phyloP scores from a whole-genome alignment of 1,140 invertebrate genomes.

The Cecropterus lyciades region DNA sequence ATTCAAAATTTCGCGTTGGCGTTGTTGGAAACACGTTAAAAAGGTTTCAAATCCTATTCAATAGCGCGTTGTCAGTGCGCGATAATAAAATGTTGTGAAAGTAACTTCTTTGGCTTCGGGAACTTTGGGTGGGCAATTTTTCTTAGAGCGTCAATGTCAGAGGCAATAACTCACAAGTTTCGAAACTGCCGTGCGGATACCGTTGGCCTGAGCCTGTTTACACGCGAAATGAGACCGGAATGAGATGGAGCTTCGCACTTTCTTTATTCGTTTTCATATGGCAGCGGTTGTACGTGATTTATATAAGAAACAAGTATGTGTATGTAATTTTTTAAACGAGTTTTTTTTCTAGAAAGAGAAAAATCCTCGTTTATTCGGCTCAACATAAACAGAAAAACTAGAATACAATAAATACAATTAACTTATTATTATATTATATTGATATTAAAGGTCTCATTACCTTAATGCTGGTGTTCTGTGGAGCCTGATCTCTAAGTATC shows the following conservation, averaged over 20 bases:
- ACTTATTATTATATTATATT: too few species aligned
- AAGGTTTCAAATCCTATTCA: constrained; percentile 40
- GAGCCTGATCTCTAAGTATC: too few species aligned
- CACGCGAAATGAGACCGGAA: constrained; percentile 1
- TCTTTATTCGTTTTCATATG: not conserved
- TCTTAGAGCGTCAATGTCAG: constrained; percentile 64
- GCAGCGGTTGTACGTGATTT: too few species aligned
- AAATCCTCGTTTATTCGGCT: too few species aligned
- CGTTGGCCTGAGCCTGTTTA: constrained; percentile 28
- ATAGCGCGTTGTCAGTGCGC: constrained; percentile 35
- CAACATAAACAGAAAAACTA: too few species aligned
- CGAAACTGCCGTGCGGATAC: constrained; percentile 46
- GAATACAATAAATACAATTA: too few species aligned
- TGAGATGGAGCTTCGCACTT: not conserved
- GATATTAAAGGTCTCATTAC: too few species aligned
- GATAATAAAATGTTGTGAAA: constrained; percentile 49
- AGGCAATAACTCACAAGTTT: constrained; percentile 65
- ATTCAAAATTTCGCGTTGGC: too few species aligned
- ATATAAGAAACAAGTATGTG: too few species aligned
- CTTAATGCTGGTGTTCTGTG: too few species aligned
- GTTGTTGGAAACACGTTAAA: constrained; percentile 16
- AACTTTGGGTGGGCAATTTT: constrained; percentile 63
- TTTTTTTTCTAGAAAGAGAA: too few species aligned
- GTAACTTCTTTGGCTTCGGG: constrained; percentile 38
- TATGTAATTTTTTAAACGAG: too few species aligned